Evolutionary conservation across 2,888 invertebrate genomes (phyloP), one percentile per base, ranked within the genome.

Genomic region (Melanotus villosus): DNA sequence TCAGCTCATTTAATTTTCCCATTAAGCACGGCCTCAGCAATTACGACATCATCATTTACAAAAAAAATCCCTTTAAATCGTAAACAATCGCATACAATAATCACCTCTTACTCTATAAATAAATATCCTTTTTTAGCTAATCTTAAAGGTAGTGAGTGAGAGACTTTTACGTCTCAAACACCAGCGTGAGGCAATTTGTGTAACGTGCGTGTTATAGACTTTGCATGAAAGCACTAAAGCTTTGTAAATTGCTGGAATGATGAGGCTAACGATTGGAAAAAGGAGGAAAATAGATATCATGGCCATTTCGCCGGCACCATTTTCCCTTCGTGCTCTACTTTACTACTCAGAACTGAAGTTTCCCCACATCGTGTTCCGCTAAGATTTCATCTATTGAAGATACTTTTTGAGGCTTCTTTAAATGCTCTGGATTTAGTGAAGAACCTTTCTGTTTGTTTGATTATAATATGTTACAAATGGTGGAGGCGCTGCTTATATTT

Each of bases 211-310:
- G 52, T 54, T 52, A 54, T 21, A 41, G 52, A 52, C 41, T 56
- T 56, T 52, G 50, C 32, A 21, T 60, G 45, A 50, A 50, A 50
- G 32, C 41, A 63, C 26, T 63, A 50, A 21, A 54, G 38, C 52
- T 54, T 34, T 63, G 52, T 38, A 54, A 63, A 63, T 63, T 54
- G 63, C 52, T 34, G 52, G 54, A 63, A 63, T 63, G 52, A 63
- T 63, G 54, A 36, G 52, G 52, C 52, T 63, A 63, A 54, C 63
- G 63, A 63, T 54, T 30, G 63, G 63, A 19, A 63, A 54, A 52
- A 14, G 63, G 19, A 60, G 32, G 52, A 54, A 63, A 63, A 63
- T 52, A 54, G 63, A 63, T 63, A 63, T 63, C 63, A 21, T 26
- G 30, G 52, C 18, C 63, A 26, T 52, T 60, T 41, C 50, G 30